phyloP scores from a whole-genome alignment of 1,140 invertebrate species.

The Doryteuthis pealeii region DNA sequence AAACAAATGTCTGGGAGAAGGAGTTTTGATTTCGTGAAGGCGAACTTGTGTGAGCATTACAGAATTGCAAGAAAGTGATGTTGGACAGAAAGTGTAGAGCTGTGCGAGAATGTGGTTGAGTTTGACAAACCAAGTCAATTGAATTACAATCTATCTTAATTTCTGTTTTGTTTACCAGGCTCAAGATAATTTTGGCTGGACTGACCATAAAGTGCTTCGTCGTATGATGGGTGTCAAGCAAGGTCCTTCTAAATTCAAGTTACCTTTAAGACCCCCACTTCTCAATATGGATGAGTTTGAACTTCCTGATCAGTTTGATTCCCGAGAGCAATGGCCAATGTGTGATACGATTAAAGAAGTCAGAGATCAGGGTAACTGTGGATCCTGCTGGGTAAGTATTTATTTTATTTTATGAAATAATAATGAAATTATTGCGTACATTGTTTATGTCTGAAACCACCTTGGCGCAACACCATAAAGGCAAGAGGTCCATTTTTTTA shows the following conservation, averaged over 20 bases:
- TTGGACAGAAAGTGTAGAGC: too few relatives aligned
- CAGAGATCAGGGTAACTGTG: constrained; percentile 63
- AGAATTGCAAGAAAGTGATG: too few relatives aligned
- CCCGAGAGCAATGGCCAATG: constrained; percentile 58
- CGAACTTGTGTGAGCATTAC: too few relatives aligned
- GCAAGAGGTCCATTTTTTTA: not conserved
- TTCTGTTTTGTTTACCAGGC: constrained; percentile 19
- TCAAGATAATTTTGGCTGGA: constrained; percentile 21
- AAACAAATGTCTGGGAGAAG: too few relatives aligned
- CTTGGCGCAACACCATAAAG: too few relatives aligned
- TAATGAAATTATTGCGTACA: too few relatives aligned
- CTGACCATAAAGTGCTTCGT: constrained; percentile 29
- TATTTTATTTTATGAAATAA: constrained; percentile 1
- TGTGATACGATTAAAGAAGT: constrained; percentile 72
- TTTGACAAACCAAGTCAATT: not conserved
- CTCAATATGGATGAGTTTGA: not conserved
- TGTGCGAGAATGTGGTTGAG: not conserved
- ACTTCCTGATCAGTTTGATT: constrained; percentile 41
- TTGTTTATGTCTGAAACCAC: too few relatives aligned
- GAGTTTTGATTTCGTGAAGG: too few relatives aligned
- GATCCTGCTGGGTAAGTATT: constrained; percentile 62
- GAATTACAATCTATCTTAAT: not conserved
- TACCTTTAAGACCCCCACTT: constrained; percentile 11
- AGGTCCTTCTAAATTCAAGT: not conserved
- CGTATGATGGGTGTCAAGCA: constrained; percentile 29